A percentile compares a stretch with the other conserved stretches of the same genome.
Evolutionary conservation across 2,113 vertebrate species (phyloP).

Genomic region (Muntiacus reevesi): DNA sequence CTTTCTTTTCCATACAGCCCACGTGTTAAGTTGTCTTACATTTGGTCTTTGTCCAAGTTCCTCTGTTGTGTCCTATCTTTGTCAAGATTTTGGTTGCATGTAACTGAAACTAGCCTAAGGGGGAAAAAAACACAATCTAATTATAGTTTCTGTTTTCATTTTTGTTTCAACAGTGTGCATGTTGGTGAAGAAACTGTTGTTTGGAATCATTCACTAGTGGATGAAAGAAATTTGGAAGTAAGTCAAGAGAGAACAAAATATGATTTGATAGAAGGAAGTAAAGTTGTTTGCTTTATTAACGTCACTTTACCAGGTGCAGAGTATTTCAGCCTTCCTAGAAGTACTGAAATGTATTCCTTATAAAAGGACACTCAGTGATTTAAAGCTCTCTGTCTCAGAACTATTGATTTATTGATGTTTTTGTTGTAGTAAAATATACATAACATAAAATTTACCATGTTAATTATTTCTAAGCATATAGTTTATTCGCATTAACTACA

Average conservation of each 20-base stretch:
- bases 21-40: not conserved
- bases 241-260: not conserved
- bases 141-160: not conserved
- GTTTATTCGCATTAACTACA: not conserved
- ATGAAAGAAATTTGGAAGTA: not conserved
- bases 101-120: not conserved
- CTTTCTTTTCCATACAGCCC: not conserved
- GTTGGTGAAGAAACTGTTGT: not conserved
- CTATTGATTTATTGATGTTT: not conserved
- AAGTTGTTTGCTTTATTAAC: not conserved
- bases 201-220: not conserved
- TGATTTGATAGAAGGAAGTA: not conserved
- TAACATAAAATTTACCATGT: not conserved
- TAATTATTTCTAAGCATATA: not conserved
- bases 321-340: not conserved
- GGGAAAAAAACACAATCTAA: not conserved
- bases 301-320: not conserved
- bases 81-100: not conserved
- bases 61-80: not conserved
- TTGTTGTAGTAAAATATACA: not conserved
- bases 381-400: not conserved
- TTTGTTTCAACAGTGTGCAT: not conserved
- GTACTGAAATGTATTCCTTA: not conserved
- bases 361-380: not conserved
- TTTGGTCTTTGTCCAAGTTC: not conserved